Evolutionary conservation across 2,888 invertebrate genomes (phyloP).

Genomic region (Xylota sylvarum): DNA sequence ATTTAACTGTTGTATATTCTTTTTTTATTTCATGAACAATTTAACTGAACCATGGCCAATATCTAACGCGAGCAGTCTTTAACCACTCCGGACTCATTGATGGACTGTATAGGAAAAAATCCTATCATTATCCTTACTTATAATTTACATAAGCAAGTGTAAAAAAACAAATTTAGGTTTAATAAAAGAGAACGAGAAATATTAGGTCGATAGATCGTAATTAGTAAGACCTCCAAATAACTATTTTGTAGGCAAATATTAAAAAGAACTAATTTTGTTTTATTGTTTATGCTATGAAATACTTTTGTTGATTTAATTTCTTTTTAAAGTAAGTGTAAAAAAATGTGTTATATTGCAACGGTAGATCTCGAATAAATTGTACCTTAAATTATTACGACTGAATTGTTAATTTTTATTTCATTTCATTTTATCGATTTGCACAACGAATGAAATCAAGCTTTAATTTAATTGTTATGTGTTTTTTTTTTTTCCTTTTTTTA

Average conservation of each 20-base stretch:
- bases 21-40: conserved; percentile 50
- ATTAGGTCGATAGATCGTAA: conserved; percentile 25
- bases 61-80: conserved; percentile 78
- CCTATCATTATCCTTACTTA: conserved; percentile 85
- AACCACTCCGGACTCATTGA: conserved; percentile 84
- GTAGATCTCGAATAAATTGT: conserved; percentile 73
- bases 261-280: neutral
- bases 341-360: conserved; percentile 53
- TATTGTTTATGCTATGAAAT: conserved; percentile 10
- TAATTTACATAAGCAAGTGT: conserved; percentile 82
- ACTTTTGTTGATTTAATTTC: conserved; percentile 11
- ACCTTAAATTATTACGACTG: conserved; percentile 68
- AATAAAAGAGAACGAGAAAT: conserved; percentile 20
- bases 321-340: conserved; percentile 33
- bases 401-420: conserved; percentile 49
- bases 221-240: conserved; percentile 37
- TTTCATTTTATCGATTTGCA: conserved; percentile 53
- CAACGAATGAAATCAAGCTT: conserved; percentile 67
- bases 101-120: conserved; percentile 85
- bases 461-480: conserved; percentile 37
- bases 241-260: conserved; percentile 27
- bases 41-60: conserved; percentile 1
- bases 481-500: neutral
- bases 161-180: conserved; percentile 62
- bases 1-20: conserved; percentile 35